phyloP scores from a whole-genome alignment of 2,797 vertebrate genomes.

The Halcyon chelicuti region DNA sequence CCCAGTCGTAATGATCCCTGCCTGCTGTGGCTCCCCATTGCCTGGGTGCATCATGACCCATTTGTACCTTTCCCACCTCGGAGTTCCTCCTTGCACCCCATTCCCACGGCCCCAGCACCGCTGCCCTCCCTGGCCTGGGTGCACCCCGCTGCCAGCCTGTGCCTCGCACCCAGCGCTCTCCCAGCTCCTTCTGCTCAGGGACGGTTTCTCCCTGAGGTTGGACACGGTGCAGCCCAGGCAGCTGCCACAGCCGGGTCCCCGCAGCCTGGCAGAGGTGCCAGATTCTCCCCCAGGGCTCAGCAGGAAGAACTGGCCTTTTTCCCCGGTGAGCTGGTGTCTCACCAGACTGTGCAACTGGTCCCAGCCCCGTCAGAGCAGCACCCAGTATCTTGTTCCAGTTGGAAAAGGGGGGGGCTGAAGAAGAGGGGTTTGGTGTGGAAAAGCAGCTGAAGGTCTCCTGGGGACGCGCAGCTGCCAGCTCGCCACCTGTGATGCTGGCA shows the following conservation, averaged over 20 bases:
- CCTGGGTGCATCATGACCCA: background rate
- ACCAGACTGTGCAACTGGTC: rapidly evolving
- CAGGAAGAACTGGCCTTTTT: background rate
- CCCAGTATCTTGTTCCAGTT: background rate
- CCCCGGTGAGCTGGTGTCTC: rapidly evolving
- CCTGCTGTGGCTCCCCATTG: background rate
- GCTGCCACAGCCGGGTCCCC: background rate
- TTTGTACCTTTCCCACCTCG: background rate
- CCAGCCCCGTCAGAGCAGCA: rapidly evolving
- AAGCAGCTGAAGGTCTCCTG: background rate
- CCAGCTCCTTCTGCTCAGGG: background rate
- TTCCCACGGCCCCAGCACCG: background rate
- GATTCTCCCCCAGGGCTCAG: background rate
- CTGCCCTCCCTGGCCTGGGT: background rate
- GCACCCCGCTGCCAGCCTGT: background rate
- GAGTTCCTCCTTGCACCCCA: background rate
- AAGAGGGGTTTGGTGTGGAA: background rate
- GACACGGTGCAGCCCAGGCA: background rate
- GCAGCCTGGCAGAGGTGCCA: background rate
- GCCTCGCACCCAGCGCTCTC: background rate
- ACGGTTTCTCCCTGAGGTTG: background rate
- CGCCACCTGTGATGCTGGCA: rapidly evolving
- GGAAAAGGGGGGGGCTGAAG: background rate
- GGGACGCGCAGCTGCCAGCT: background rate
- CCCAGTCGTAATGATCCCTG: background rate